Conservation (phyloP, 2,797 vertebrate genomes). For the Valencia hispanica region DNA sequence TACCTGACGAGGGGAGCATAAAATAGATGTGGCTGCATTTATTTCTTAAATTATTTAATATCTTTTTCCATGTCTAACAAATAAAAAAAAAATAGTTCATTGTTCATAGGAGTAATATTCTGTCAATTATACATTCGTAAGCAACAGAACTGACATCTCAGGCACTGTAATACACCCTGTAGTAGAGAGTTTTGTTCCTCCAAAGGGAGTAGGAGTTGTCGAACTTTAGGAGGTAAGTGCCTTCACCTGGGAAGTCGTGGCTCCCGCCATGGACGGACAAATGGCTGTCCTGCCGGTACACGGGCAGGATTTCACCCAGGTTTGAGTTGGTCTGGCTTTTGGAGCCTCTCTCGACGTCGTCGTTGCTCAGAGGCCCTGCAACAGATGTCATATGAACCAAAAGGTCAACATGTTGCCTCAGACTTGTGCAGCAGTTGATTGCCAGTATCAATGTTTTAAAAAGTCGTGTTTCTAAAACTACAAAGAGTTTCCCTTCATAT, state of each 20-base stretch:
- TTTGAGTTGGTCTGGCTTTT: constrained; percentile 85
- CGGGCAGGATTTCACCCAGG: constrained; percentile 91
- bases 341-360: constrained; percentile 95
- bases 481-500: neutral
- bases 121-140: constrained; percentile 69
- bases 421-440: neutral
- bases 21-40: constrained; percentile 71
- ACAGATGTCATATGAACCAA: constrained; percentile 33
- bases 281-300: constrained; percentile 96
- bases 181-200: constrained; percentile 98
- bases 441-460: neutral
- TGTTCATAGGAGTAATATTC: constrained; percentile 56
- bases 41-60: constrained; percentile 40
- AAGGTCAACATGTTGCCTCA: constrained; percentile 34
- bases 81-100: constrained; percentile 76
- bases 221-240: constrained; percentile 96
- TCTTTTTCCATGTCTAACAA: constrained; percentile 44
- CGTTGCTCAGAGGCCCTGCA: constrained; percentile 86
- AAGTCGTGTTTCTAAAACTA: neutral
- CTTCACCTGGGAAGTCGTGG: constrained; percentile 96
- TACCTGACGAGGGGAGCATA: constrained; percentile 58
- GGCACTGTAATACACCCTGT: constrained; percentile 95
- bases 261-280: constrained; percentile 90
- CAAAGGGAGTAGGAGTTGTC: constrained; percentile 99
- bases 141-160: constrained; percentile 73